Evolutionary conservation across 2,888 invertebrate species (phyloP), one percentile per base, ranked within the genome.

Genomic region (Drosophila mimica): DNA sequence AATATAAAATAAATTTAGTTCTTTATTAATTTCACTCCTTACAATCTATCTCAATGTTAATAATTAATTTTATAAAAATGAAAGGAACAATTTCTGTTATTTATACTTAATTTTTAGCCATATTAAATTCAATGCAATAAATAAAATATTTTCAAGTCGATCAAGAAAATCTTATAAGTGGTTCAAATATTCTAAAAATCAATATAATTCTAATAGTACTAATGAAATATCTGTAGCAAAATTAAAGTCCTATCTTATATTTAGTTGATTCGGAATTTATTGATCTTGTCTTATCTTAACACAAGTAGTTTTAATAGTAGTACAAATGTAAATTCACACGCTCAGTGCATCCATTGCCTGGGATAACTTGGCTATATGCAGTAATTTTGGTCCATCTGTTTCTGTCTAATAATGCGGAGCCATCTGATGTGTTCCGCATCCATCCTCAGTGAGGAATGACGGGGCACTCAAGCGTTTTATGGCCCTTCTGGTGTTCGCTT

Each of bases 381-480:
- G 33, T 34, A 53, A 17, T 34, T 34, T 8, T 33, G 8, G 33
- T 25, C 25, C 34, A 54, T 36, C 34, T 36, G 17, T 11, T 25
- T 54, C 17, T 13, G 11, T 46, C 31, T 9, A 40, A 13, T 33
- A 33, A 33, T 25, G 43, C 31, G 1, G 8, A 13, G 17, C 34
- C 17, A 36, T 25, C 36, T 31, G 34, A 2, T 3, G 0, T 15
- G 4, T 3, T 9, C 3, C 28, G 4, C 34, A 25, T 49, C 28
- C 40, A 25, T 15, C 25, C 20, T 46, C 34, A 15, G 28, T 25
- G 4, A 28, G 51, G 43, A 3, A 9, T 30, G 30, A 11, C 31
- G 52, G 54, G 53, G 58, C 64, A 66, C 67, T 68, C 65, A 64
- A 70, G 70, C 67, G 53, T 60, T 84, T 71, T 69, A 71, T 66